Evolutionary conservation across 2,113 vertebrate genomes (phyloP), one percentile per base, ranked within the genome.

Genomic region (Clarias batrachus): DNA sequence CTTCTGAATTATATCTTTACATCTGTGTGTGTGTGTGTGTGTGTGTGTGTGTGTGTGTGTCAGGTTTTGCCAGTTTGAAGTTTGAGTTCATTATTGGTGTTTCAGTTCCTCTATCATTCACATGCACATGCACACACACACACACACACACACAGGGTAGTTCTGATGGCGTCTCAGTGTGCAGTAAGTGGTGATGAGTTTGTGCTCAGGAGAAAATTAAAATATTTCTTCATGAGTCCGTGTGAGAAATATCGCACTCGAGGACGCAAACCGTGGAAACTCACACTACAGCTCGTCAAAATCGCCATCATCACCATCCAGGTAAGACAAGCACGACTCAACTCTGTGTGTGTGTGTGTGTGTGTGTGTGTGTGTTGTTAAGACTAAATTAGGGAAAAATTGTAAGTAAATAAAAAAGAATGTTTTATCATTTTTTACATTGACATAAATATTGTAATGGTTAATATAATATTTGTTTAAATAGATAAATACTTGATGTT

Each of bases 151-250:
- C 5, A 56, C 25, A 27, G 14, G 52, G 76, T 27, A 19, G 54
- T 19, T 11, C 3, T 1, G 16, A 79, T 79, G 76, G 54, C 3
- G 8, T 57, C n/a, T 10, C 54, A 30, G 41, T 79, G 54, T 57
- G 74, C 27, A 56, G 76, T 57, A 25, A 25, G 37, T 12, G 1
- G 71, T 74, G 27, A 30, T 57, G 76, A 78, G 13, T 27, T 57
- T 19, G 93, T 96, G 85, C 96, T 99, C 91, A 96, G 96, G 86
- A 94, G 96, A 82, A 97, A 95, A 87, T 95, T 99, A 83, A 98
- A 98, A 86, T 98, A 97, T 92, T 99, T 97, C 91, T 99, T 99
- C 89, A 99, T 98, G 97, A 99, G 97, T 87, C 97, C 97, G 0
- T 99, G 97, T 90, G 97, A 99, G 89, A 99, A 99, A 90, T 97